Evolutionary conservation across 2,888 invertebrate genomes (phyloP).

Genomic region (Spisula solida): DNA sequence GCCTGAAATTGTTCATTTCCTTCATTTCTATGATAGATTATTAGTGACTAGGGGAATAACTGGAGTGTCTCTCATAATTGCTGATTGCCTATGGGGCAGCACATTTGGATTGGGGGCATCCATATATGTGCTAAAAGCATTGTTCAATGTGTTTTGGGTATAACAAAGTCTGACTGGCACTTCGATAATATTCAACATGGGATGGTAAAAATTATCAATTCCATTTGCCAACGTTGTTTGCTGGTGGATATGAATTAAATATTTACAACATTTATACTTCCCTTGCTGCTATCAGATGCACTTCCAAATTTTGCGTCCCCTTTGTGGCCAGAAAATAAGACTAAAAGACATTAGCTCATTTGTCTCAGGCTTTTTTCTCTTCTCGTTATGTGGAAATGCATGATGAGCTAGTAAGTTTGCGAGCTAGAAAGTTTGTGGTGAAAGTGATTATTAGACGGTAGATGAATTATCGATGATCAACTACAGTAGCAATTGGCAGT

Average conservation of each 20-base stretch:
- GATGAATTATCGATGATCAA: slow-evolving; percentile 6
- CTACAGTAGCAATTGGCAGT: background rate
- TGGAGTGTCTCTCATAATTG: background rate
- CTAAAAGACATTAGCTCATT: slow-evolving; percentile 3
- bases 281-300: background rate
- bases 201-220: slow-evolving; percentile 39
- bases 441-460: background rate
- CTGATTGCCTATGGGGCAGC: slow-evolving; percentile 16
- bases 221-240: slow-evolving; percentile 35
- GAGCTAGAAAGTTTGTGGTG: background rate
- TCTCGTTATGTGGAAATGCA: slow-evolving; percentile 16
- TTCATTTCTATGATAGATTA: background rate
- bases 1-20: slow-evolving; percentile 4
- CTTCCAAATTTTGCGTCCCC: slow-evolving; percentile 21
- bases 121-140: slow-evolving; percentile 5
- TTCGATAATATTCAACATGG: slow-evolving; percentile 13
- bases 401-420: background rate
- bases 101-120: background rate
- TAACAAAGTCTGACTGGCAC: slow-evolving; percentile 23
- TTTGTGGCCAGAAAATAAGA: slow-evolving; percentile 8
- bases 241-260: slow-evolving; percentile 45
- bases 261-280: slow-evolving; percentile 38
- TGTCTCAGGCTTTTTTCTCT: background rate
- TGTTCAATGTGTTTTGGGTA: background rate
- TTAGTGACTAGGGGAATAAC: background rate